phyloP scores from a whole-genome alignment of 2,113 vertebrate species.

The Daboia siamensis region DNA sequence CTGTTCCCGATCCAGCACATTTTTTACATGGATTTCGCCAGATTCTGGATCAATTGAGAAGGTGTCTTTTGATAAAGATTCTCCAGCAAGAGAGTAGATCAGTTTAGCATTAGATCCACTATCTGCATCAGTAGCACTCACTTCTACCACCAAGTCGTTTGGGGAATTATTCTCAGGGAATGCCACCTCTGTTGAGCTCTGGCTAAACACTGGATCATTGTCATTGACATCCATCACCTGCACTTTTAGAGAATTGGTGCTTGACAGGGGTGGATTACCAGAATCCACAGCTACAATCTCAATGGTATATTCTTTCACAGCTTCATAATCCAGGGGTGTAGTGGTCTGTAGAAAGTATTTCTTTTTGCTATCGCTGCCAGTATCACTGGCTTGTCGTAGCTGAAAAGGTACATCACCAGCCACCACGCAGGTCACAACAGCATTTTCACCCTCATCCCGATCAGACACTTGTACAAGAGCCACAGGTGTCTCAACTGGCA shows the following conservation, averaged over 20 bases:
- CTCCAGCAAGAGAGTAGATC: constrained; percentile 82
- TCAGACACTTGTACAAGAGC: constrained; percentile 95
- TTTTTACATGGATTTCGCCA: constrained; percentile 85
- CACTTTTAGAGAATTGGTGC: constrained; percentile 93
- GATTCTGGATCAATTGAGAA: constrained; percentile 85
- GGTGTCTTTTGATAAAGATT: constrained; percentile 74
- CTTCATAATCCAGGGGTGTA: constrained; percentile 88
- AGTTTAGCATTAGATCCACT: constrained; percentile 90
- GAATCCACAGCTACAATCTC: constrained; percentile 95
- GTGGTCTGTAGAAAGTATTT: constrained; percentile 98
- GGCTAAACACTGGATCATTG: constrained; percentile 86
- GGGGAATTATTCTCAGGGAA: constrained; percentile 90
- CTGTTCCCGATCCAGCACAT: constrained; percentile 86
- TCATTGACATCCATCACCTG: constrained; percentile 95
- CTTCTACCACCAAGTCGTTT: constrained; percentile 81
- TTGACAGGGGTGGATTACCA: constrained; percentile 93
- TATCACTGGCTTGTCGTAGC: constrained; percentile 87
- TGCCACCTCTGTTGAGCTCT: constrained; percentile 81
- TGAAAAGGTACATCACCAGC: constrained; percentile 94
- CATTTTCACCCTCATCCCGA: constrained; percentile 92
- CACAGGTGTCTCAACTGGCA: constrained; percentile 88
- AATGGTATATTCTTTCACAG: constrained; percentile 88
- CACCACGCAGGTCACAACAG: constrained; percentile 93
- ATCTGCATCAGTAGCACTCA: constrained; percentile 86
- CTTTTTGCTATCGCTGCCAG: constrained; percentile 88